Percentiles rank a stretch among this genome's conserved stretches.
Evolutionary conservation across 2,113 vertebrate species (phyloP).

Genomic region (Chaenogobius annularis): DNA sequence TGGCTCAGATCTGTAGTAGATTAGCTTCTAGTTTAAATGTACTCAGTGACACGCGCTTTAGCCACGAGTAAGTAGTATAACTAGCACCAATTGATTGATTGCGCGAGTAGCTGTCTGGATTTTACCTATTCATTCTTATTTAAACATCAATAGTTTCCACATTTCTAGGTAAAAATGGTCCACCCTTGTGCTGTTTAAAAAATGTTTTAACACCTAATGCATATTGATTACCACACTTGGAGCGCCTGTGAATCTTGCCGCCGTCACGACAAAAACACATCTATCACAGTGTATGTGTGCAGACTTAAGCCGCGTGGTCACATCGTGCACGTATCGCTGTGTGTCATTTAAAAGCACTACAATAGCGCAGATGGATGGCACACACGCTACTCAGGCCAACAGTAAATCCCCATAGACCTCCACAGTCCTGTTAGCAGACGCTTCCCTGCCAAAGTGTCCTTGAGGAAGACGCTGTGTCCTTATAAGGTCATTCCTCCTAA

Average conservation of each 20-base stretch:
- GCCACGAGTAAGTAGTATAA: too few species aligned
- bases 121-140: too few species aligned
- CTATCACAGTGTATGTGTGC: constrained; percentile 52
- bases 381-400: constrained; percentile 45
- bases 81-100: too few species aligned
- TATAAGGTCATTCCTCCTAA: constrained; percentile 52
- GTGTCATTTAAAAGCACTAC: constrained; percentile 3
- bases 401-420: constrained; percentile 65
- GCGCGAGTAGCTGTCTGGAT: too few species aligned
- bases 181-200: too few species aligned
- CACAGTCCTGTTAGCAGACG: constrained; percentile 59
- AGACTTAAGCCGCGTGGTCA: constrained; percentile 46
- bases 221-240: constrained; percentile 56
- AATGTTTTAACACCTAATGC: constrained; percentile 49
- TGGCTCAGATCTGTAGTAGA: too few species aligned
- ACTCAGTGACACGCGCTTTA: too few species aligned
- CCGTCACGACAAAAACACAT: constrained; percentile 61
- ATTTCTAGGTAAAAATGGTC: background rate
- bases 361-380: constrained; percentile 55
- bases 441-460: constrained; percentile 66
- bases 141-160: too few species aligned
- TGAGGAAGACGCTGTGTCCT: constrained; percentile 56
- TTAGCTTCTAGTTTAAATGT: too few species aligned
- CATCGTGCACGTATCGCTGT: constrained; percentile 6
- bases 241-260: constrained; percentile 23